Conservation (phyloP, 2,888 invertebrate genomes). For the Rambutsinella grinnellia region DNA sequence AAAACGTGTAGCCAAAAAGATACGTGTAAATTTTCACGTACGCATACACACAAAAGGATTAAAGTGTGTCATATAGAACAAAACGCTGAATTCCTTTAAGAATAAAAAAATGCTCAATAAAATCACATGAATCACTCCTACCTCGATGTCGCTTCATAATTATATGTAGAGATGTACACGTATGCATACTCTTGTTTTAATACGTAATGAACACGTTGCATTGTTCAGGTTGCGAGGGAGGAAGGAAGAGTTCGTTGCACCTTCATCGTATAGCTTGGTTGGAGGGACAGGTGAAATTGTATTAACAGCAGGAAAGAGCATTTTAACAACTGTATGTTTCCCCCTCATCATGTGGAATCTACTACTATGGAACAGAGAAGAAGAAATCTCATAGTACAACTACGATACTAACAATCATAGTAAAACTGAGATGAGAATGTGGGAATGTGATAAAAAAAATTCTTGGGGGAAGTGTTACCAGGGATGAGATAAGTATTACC, state of each 20-base stretch:
- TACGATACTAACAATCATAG: too few relatives aligned
- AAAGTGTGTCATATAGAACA: too few relatives aligned
- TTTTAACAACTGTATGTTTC: background rate
- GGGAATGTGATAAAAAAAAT: too few relatives aligned
- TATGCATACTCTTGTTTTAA: background rate
- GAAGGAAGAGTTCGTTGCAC: constrained; percentile 65
- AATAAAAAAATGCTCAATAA: background rate
- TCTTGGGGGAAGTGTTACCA: too few relatives aligned
- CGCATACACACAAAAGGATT: too few relatives aligned
- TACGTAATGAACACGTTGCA: background rate
- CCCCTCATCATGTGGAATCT: background rate
- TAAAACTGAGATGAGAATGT: too few relatives aligned
- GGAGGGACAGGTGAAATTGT: background rate
- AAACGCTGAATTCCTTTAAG: too few relatives aligned
- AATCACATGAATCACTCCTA: background rate
- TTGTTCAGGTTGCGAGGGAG: constrained; percentile 45
- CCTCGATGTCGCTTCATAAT: background rate
- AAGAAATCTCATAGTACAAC: too few relatives aligned
- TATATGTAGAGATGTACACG: background rate
- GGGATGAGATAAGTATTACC: too few relatives aligned
- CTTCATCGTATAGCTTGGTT: constrained; percentile 37
- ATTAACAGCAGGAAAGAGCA: background rate
- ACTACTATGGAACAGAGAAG: background rate
- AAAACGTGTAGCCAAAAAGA: too few relatives aligned
- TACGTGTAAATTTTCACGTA: too few relatives aligned